Evolutionary conservation across 2,113 vertebrate species (phyloP).

Genomic region (Tachysurus fulvidraco): DNA sequence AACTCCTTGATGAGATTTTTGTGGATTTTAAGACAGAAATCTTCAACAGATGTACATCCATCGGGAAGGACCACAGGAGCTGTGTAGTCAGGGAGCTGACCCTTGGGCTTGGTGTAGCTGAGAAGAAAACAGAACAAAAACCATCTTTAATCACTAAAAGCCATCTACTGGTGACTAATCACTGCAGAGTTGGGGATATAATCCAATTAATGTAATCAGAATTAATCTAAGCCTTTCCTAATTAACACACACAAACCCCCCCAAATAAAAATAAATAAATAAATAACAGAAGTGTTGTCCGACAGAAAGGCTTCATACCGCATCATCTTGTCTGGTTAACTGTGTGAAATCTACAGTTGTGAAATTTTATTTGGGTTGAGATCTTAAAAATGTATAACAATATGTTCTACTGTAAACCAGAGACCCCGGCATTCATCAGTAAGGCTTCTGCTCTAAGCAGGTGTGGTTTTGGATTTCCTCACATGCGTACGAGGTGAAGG

Average conservation of each 20-base stretch:
- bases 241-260: neutral
- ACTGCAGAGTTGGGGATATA: too few species aligned
- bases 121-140: slow-evolving; percentile 36
- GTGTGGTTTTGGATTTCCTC: slow-evolving; percentile 67
- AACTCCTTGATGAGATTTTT: slow-evolving; percentile 98
- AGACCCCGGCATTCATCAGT: neutral
- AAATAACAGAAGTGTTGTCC: neutral
- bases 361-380: neutral
- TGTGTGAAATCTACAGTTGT: neutral
- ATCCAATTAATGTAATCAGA: neutral
- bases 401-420: neutral
- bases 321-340: neutral
- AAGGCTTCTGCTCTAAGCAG: neutral
- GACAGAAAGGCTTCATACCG: neutral
- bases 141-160: neutral
- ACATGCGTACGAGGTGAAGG: slow-evolving; percentile 93
- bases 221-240: neutral
- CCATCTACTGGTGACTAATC: neutral
- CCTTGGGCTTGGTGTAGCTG: slow-evolving; percentile 99
- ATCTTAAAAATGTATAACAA: neutral
- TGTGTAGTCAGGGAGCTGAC: slow-evolving; percentile 95
- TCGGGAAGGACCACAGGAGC: slow-evolving; percentile 92
- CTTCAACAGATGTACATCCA: slow-evolving; percentile 86
- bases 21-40: slow-evolving; percentile 98
- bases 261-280: neutral